Conservation (phyloP, 2,888 invertebrate species). For the Argyresthia goedartella region DNA sequence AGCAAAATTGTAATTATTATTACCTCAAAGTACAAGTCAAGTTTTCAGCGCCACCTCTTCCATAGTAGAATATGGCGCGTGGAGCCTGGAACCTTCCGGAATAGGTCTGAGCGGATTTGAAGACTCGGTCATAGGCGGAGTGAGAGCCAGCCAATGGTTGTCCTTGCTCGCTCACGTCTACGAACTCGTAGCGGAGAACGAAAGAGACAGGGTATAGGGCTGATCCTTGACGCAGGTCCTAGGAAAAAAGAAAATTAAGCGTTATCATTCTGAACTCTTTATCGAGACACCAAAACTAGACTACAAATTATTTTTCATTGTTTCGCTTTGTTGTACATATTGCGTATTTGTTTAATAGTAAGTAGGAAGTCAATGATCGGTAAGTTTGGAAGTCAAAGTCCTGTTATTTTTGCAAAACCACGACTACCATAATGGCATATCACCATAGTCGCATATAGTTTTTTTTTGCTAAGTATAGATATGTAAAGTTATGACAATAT, state of each 20-base stretch:
- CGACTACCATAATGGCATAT: no score
- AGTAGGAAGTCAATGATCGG: no score
- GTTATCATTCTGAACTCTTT: no score
- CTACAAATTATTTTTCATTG: no score
- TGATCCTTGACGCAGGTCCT: conserved; percentile 81
- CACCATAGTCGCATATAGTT: no score
- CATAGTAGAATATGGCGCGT: conserved; percentile 85
- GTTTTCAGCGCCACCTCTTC: conserved; percentile 83
- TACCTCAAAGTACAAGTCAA: conserved; percentile 79
- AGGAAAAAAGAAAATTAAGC: conserved; percentile 17
- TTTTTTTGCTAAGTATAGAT: no score
- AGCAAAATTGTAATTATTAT: conserved; percentile 5
- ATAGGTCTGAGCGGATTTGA: conserved; percentile 66
- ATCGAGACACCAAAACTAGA: no score
- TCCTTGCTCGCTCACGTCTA: conserved; percentile 79
- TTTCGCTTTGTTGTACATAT: no score
- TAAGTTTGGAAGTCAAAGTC: no score
- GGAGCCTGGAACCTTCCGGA: conserved; percentile 80
- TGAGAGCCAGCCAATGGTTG: conserved; percentile 68
- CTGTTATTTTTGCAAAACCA: no score
- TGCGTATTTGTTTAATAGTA: no score
- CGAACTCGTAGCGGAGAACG: conserved; percentile 85
- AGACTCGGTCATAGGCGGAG: conserved; percentile 75
- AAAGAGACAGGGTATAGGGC: conserved; percentile 84
- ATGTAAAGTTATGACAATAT: no score